These are phyloP conservation scores for Ophiothrix spiculata DNA, from an alignment of 35 echinoderm and acorn worm genomes.

Conservation along the genomic window DNA sequence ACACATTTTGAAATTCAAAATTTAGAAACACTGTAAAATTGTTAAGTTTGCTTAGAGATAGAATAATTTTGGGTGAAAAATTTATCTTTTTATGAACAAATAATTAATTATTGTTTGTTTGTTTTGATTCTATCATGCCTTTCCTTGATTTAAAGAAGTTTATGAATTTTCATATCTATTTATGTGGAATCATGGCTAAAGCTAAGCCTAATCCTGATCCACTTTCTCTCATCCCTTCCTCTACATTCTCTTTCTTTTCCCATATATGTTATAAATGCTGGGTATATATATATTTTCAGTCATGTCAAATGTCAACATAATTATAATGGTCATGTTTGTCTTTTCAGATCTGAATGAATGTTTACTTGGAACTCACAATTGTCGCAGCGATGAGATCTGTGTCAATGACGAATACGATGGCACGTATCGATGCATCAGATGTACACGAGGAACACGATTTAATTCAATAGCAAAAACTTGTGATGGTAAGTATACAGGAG, in stretches of 20 bases:
- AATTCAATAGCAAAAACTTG: conserved; percentile 25
- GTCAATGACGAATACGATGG: conserved; percentile 8
- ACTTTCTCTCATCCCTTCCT: not conserved
- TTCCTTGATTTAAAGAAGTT: too few species aligned
- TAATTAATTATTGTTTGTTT: too few species aligned
- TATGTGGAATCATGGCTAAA: not conserved
- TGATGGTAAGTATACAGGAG: conserved; percentile 48
- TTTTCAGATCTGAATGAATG: conserved; percentile 41
- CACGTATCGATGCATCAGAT: conserved; percentile 17
- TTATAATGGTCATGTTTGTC: not conserved
- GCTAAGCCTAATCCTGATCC: not conserved
- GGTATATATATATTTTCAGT: not conserved
- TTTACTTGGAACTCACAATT: not conserved
- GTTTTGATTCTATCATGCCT: too few species aligned
- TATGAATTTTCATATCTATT: too few species aligned
- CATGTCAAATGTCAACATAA: not conserved
- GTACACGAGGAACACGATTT: not conserved
- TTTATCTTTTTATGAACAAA: too few species aligned
- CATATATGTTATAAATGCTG: not conserved
- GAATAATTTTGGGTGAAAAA: too few species aligned
- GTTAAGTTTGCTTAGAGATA: too few species aligned
- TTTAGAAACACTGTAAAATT: too few species aligned
- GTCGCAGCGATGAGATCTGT: conserved; percentile 6
- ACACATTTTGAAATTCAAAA: too few species aligned
- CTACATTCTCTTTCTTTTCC: not conserved